Percentiles rank a stretch among this genome's conserved stretches.
Conservation (phyloP, 2,113 vertebrate species). For the Podarcis raffonei region DNA sequence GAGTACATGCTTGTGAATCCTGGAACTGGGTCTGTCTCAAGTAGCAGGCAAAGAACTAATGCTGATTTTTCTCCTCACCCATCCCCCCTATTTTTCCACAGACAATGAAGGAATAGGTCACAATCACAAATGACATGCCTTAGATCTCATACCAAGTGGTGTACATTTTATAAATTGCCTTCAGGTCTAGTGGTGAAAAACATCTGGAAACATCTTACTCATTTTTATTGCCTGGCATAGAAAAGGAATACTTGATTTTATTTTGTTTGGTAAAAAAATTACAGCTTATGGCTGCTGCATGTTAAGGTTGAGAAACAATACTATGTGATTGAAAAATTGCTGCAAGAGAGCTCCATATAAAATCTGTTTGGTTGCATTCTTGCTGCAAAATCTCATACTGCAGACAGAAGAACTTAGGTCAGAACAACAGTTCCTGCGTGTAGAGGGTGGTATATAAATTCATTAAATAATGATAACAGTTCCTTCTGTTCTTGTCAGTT, state of each 20-base stretch:
- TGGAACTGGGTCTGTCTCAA: neutral
- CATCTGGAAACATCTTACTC: neutral
- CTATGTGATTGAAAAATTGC: neutral
- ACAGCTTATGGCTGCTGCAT: neutral
- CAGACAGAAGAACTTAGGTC: neutral
- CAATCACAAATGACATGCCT: fast-evolving
- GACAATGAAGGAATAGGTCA: neutral
- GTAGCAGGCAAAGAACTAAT: neutral
- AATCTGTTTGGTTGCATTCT: neutral
- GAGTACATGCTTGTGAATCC: neutral
- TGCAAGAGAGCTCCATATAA: neutral
- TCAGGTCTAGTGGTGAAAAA: neutral
- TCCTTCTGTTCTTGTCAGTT: neutral
- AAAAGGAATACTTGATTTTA: neutral
- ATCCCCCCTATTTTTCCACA: neutral
- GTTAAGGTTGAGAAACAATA: neutral
- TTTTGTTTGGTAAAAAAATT: neutral
- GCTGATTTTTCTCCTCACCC: neutral
- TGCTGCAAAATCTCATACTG: neutral
- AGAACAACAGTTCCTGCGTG: neutral
- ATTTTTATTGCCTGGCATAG: neutral
- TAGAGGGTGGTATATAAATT: too few species aligned
- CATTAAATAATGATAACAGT: too few species aligned
- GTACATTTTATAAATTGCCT: neutral
- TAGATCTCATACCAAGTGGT: neutral